Base-by-base conservation (phyloP, 1,140 invertebrate species). In the Euwallacea fornicatus region DNA sequence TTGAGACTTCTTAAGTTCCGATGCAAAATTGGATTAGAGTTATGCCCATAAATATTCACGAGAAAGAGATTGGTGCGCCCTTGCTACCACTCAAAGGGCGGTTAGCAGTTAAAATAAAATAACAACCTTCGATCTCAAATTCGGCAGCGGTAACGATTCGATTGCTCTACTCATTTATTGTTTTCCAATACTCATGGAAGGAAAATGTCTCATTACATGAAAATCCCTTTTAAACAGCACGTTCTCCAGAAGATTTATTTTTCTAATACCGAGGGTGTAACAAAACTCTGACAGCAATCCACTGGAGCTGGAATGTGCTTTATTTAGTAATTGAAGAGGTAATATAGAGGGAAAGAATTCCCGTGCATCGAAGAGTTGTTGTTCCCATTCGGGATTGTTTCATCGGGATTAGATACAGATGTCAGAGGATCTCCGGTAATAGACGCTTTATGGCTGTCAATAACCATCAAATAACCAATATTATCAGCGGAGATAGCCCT, bases 381-480 rank as follows among this genome's bases (percentile, higher is more conserved):
- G 16, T 66, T 50, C 13, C 41, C 70, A 64, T 66, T 71, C 42
- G 63, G 70, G 70, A 71, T 59, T 71, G 70, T 72, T 72, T 63
- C 71, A 72, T 72, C 71, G 67, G 71, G 63, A 72, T 72, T 72
- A 63, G 65, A 72, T 63, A 72, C 71, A 72, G 71, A 67, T 66
- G 71, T 68, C 71, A 72, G 71, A 59, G 71, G 62, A 72, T 62
- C 71, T 72, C 0, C 21, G 16, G 71, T 72, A 72, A 72, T 68
- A 59, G 46, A 62, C 58, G 71, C 65, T 72, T 72, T 72, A 72
- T 72, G 71, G 64, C 42, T 72, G 65, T 68, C 71, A 72, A 72
- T 72, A 72, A 72, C 71, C 71, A 72, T 72, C 71, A 72, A 72
- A 72, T 72, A 72, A 67, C 71, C 71, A 67, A 72, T 72, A 65